A percentile compares a stretch with the other conserved stretches of the same genome.
phyloP scores from a whole-genome alignment of 2,797 vertebrate genomes.

The Myotis daubentonii region DNA sequence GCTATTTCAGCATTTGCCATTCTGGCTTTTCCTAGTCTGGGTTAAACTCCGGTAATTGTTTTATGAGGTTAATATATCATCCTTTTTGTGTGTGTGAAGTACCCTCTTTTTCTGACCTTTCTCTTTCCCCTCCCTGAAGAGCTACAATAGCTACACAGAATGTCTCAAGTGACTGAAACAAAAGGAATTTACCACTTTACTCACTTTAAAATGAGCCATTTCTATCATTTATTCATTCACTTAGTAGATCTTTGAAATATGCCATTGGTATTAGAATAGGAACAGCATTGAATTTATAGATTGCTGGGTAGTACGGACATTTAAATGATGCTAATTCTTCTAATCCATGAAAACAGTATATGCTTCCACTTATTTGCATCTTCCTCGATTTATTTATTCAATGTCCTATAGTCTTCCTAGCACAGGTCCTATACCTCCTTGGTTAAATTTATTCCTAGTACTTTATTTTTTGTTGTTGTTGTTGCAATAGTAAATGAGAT shows the following conservation, averaged over 20 bases:
- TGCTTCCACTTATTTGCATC: not conserved
- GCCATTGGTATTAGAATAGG: not conserved
- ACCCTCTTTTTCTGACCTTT: conserved; percentile 17
- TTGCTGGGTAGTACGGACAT: not conserved
- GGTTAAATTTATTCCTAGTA: not conserved
- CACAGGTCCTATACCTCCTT: not conserved
- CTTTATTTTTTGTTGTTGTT: not conserved
- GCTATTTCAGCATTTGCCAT: conserved; percentile 11
- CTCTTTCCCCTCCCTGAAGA: not conserved
- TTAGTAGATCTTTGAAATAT: not conserved
- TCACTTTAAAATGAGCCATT: conserved; percentile 11
- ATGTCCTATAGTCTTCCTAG: not conserved
- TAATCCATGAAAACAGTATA: not conserved
- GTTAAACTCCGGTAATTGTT: conserved; percentile 47
- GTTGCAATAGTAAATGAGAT: not conserved
- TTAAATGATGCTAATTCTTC: not conserved
- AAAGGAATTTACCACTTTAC: conserved; percentile 36
- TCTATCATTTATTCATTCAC: not conserved
- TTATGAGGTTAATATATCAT: conserved; percentile 73
- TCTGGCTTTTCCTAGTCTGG: not conserved
- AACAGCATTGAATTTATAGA: not conserved
- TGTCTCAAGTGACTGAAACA: not conserved
- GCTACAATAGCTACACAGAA: conserved; percentile 12
- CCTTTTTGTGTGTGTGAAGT: not conserved
- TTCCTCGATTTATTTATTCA: not conserved